phyloP scores from a whole-genome alignment of 2,888 invertebrate species.

The Calameuta idolon region DNA sequence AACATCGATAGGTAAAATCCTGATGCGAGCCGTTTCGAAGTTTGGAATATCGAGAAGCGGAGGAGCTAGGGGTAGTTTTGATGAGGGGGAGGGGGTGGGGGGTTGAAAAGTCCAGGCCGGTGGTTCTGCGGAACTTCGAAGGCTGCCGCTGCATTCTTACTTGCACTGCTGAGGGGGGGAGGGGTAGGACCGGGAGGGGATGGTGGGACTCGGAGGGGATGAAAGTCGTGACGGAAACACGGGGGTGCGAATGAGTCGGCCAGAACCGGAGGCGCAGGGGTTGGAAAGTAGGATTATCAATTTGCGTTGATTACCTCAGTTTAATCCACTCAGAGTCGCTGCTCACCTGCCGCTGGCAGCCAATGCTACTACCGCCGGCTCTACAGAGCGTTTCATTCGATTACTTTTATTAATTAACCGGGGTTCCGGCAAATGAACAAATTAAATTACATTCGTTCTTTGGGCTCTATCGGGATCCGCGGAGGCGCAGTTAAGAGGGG shows the following conservation, averaged over 20 bases:
- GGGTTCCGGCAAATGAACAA: slow-evolving; percentile 50
- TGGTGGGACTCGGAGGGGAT: not conserved
- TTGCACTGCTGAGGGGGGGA: not conserved
- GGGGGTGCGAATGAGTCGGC: not conserved
- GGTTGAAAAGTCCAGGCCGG: not conserved
- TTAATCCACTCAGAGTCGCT: slow-evolving; percentile 60
- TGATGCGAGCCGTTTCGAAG: not conserved
- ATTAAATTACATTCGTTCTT: slow-evolving; percentile 50
- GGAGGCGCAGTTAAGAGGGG: not conserved
- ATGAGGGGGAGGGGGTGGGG: no score
- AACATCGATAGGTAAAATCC: not conserved
- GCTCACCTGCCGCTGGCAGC: slow-evolving; percentile 54
- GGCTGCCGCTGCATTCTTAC: not conserved
- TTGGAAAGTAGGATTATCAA: slow-evolving; percentile 59
- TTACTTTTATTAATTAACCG: slow-evolving; percentile 59
- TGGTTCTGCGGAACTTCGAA: not conserved
- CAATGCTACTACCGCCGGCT: slow-evolving; percentile 26
- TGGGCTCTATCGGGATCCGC: slow-evolving; percentile 28
- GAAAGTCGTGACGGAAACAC: not conserved
- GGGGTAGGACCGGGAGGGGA: not conserved
- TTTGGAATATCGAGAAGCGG: not conserved
- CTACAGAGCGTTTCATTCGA: slow-evolving; percentile 48
- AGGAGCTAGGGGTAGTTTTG: not conserved
- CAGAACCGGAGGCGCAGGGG: slow-evolving; percentile 12
- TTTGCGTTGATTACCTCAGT: slow-evolving; percentile 61